Evolutionary conservation across 2,113 vertebrate genomes (phyloP).

Genomic region (Candoia aspera): DNA sequence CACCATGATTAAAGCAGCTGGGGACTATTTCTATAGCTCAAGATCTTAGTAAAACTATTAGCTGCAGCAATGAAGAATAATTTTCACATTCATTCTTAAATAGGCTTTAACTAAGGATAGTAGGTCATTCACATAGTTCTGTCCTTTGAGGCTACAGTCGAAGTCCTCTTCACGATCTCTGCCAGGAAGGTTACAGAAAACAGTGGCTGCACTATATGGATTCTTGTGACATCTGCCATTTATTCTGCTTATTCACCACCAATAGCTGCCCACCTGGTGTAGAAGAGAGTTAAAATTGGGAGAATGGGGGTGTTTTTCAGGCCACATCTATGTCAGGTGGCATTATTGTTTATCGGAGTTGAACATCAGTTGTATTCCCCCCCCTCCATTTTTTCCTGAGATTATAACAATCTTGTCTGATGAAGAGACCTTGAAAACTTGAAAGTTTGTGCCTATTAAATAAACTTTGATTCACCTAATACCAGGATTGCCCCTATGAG

Average conservation of each 20-base stretch:
- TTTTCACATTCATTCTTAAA: neutral
- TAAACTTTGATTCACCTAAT: neutral
- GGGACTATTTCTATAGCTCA: neutral
- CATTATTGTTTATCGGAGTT: neutral
- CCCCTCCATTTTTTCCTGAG: too few species aligned
- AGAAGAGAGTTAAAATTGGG: neutral
- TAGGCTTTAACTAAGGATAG: neutral
- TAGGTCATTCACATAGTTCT: too few species aligned
- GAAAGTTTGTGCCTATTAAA: neutral
- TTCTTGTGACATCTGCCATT: neutral
- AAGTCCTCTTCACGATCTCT: too few species aligned
- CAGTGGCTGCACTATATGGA: too few species aligned
- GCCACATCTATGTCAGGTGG: neutral
- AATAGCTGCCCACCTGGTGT: neutral
- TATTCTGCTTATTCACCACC: neutral
- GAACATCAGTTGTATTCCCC: rapidly evolving
- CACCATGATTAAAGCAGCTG: neutral
- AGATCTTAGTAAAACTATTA: neutral
- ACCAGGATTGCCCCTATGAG: neutral
- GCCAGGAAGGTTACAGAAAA: too few species aligned
- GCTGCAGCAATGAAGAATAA: neutral
- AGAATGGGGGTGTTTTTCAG: neutral
- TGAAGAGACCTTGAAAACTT: neutral
- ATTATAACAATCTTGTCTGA: neutral
- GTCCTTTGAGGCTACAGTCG: too few species aligned